Evolutionary conservation across 53 echinoderm and acorn worm genomes (phyloP).

Genomic region (Astropecten irregularis): DNA sequence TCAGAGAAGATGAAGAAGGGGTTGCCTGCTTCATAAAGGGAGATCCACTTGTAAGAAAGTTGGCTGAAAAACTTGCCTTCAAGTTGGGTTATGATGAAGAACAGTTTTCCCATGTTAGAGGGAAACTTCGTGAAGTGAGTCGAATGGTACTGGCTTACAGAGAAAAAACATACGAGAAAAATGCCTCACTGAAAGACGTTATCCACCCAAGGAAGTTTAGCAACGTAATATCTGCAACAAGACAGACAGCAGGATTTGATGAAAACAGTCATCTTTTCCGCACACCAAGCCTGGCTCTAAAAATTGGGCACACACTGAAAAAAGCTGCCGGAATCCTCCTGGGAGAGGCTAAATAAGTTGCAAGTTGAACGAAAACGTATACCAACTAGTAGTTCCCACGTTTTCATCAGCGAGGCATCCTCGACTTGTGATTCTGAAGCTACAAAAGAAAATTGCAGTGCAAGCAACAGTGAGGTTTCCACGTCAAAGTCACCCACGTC

Average conservation of each 20-base stretch:
- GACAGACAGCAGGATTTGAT: conserved; percentile 29
- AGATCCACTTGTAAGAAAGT: conserved; percentile 24
- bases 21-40: conserved; percentile 50
- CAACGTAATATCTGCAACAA: conserved; percentile 27
- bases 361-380: no score
- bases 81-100: conserved; percentile 61
- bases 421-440: no score
- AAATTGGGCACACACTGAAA: conserved; percentile 57
- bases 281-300: conserved; percentile 53
- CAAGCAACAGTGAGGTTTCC: no score
- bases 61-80: conserved; percentile 53
- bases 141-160: conserved; percentile 44
- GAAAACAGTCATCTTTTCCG: conserved; percentile 28
- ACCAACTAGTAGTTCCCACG: no score
- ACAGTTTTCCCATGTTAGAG: conserved; percentile 39
- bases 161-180: conserved; percentile 8
- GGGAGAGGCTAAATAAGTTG: conserved; percentile 52
- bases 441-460: no score
- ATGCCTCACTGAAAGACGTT: conserved; percentile 49
- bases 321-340: conserved; percentile 35
- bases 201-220: conserved; percentile 50
- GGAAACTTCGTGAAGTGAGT: conserved; percentile 50
- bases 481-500: no score
- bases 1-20: conserved; percentile 38
- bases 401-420: no score